Evolutionary conservation across 2,113 vertebrate species (phyloP), one percentile per base, ranked within the genome.

Genomic region (Psophia crepitans): DNA sequence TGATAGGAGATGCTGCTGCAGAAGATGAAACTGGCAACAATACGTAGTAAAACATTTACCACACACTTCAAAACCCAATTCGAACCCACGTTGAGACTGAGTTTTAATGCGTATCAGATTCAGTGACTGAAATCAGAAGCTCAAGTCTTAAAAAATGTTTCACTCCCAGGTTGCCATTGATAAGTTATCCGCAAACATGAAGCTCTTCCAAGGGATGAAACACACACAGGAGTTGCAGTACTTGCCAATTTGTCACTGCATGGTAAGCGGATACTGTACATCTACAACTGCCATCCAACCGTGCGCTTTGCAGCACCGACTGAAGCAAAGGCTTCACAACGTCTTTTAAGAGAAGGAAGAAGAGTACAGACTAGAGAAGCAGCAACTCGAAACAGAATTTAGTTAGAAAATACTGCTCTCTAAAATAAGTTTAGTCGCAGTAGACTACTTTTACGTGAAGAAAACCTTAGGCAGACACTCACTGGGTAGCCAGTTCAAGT

Each of bases 1-100:
- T 9, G 12, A 28, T 3, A 58, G 6, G 5, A 27, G 48, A 9
- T 2, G 54, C 13, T 4, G 15, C 4, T 16, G 28, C 2, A 0
- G 0, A 22, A 73, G 53, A 37, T 35, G 68, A 6, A 60, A 51
- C 43, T n/a, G 33, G 14, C 1, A 22, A 8, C 2, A 4, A 35
- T 5, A 20, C 17, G 1, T 0, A 27, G 48, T 1, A 8, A n/a
- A 74, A 60, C 13, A 1, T 3, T 39, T 33, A 71, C 37, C 18
- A 57, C n/a, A 6, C 2, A 2, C 61, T 43, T 33, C 33, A 79
- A 83, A 60, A 24, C 14, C 33, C 14, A 23, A 24, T 14, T 26
- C 22, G 19, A 87, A 84, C 16, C 18, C 17, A 12, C 0, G 6
- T 14, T 13, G 53, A 61, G 15, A 6, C 51, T n/a, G 28, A 49